Percentiles rank a stretch among this genome's conserved stretches.
phyloP scores from a whole-genome alignment of 2,888 invertebrate species.

The Spisula subtruncata region DNA sequence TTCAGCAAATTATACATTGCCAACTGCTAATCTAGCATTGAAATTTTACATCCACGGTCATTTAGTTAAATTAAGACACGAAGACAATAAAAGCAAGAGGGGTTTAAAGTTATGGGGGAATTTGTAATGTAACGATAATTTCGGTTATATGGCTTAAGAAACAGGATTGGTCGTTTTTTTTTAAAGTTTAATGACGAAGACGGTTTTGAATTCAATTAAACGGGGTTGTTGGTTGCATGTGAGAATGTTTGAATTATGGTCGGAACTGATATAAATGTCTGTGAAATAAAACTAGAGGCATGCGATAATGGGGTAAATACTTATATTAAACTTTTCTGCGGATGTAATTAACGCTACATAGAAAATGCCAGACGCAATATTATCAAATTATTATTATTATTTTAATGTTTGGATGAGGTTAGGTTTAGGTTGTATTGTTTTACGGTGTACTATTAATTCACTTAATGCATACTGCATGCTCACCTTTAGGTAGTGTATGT shows the following conservation, averaged over 20 bases:
- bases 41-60: slow-evolving; percentile 64
- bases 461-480: no score
- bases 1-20: no score
- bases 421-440: not conserved
- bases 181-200: not conserved
- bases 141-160: slow-evolving; percentile 22
- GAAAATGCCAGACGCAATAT: no score
- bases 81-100: slow-evolving; percentile 23
- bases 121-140: slow-evolving; percentile 9
- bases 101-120: slow-evolving; percentile 27
- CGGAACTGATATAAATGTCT: not conserved
- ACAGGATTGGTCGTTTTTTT: slow-evolving; percentile 26
- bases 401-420: no score
- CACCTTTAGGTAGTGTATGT: no score
- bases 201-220: slow-evolving; percentile 24
- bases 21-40: no score
- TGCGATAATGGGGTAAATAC: not conserved
- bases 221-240: slow-evolving; percentile 10
- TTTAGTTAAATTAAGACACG: slow-evolving; percentile 61
- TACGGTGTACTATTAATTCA: not conserved
- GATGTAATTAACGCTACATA: no score
- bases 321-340: not conserved
- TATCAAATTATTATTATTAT: not conserved
- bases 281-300: not conserved
- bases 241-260: not conserved